Evolutionary conservation across 2,113 vertebrate genomes (phyloP).

Genomic region (Toxotes jaculatrix): DNA sequence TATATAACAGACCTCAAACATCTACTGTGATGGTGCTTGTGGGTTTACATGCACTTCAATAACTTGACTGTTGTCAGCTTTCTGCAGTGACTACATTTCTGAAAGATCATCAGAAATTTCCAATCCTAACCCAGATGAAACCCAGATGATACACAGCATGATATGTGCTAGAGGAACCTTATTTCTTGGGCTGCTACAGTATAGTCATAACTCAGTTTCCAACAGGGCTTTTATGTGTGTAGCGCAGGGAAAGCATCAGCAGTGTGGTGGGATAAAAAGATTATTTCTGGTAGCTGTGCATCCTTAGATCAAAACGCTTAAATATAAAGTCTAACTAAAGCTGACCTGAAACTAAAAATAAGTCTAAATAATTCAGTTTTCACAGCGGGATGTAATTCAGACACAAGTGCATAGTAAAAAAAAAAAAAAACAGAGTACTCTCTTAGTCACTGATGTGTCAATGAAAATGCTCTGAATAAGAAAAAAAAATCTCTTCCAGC

Average conservation of each 20-base stretch:
- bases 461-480: not conserved
- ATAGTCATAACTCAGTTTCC: not conserved
- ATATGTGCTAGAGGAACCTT: not conserved
- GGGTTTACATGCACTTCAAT: not conserved
- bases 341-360: not conserved
- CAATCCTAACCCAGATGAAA: not conserved
- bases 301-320: not conserved
- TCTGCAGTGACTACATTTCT: not conserved
- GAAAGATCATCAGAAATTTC: not conserved
- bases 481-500: not conserved
- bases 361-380: not conserved
- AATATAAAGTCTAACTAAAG: not conserved
- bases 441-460: not conserved
- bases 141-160: not conserved
- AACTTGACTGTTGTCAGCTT: not conserved
- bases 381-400: not conserved
- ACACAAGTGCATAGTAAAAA: not conserved
- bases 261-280: not conserved
- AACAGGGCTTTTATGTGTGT: not conserved
- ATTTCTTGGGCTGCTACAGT: not conserved
- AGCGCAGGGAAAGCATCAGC: not conserved
- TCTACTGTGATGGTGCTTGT: not conserved
- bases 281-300: not conserved
- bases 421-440: not conserved
- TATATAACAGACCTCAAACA: not conserved